Evolutionary conservation across 2,113 vertebrate species (phyloP).

Genomic region (Saguinus imperator): DNA sequence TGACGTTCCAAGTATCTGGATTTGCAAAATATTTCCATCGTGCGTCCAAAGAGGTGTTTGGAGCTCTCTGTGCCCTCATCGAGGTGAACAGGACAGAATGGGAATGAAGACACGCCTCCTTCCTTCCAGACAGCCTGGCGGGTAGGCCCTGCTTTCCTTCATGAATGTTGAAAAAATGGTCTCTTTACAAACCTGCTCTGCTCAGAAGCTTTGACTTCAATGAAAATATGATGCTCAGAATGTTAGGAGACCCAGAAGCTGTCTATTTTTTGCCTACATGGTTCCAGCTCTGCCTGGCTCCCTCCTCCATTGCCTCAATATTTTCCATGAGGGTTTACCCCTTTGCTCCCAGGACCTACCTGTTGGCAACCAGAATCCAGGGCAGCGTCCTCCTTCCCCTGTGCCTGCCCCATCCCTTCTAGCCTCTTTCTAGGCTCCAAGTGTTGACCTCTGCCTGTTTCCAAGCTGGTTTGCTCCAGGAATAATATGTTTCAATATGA

Average conservation of each 20-base stretch:
- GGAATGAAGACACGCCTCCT: background rate
- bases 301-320: background rate
- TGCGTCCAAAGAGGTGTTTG: background rate
- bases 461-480: background rate
- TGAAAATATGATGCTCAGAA: background rate
- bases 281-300: background rate
- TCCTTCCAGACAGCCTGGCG: background rate
- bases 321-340: background rate
- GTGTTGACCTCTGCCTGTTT: fast-evolving
- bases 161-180: background rate
- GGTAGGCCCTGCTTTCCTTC: background rate
- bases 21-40: background rate
- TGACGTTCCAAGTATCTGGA: background rate
- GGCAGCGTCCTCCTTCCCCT: fast-evolving
- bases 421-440: background rate
- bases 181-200: background rate
- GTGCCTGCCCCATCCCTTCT: fast-evolving
- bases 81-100: background rate
- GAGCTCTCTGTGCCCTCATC: background rate
- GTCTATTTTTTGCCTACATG: background rate
- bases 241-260: background rate
- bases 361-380: fast-evolving
- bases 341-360: background rate
- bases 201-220: background rate
- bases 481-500: background rate